Base-by-base conservation (phyloP, 2,113 vertebrate species). In the Syrrhaptes paradoxus region DNA sequence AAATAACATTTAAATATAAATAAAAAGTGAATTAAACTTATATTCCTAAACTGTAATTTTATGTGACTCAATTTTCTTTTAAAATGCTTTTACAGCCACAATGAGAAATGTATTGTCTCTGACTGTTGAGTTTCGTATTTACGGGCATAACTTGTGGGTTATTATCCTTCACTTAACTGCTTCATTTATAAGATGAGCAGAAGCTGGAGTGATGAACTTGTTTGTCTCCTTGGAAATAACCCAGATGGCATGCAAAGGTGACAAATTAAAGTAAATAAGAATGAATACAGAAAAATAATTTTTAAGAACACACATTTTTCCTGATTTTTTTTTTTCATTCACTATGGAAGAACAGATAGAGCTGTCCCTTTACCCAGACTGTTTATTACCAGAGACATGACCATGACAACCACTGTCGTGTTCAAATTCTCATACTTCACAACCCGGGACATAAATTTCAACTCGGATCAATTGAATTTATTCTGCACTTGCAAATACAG, bases 1-100 rank as follows among this genome's bases (percentile, higher is more conserved):
- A 96, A 95, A 80, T 48, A 78, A 54, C 20, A 58, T 75, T 95
- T 88, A 87, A 78, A 74, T 80, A 72, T 16, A 83, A 89, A 78
- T 91, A 67, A 91, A 87, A 85, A 74, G 41, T 14, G 55, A 94
- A 93, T 90, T 76, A 85, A 81, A 52, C n/a, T 88, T 79, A 22
- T 36, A 81, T 66, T 95, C 51, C 63, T 36, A 45, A 85, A 15
- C 7, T 34, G 17, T 61, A 19, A 45, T 86, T 90, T 94, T 77
- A 85, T 58, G 62, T 9, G 36, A 52, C 48, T 93, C 67, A 15
- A 89, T 84, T 94, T 96, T 63, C 41, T 95, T 88, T 92, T 51
- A 61, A 93, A 96, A 84, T 36, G 88, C 52, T 77, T 90, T 95
- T 75, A 90, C 28, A 54, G 61, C 52, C 70, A 22, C 52, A 57